phyloP scores from a whole-genome alignment of 2,888 invertebrate species.

The Tanytarsus gracilentus region DNA sequence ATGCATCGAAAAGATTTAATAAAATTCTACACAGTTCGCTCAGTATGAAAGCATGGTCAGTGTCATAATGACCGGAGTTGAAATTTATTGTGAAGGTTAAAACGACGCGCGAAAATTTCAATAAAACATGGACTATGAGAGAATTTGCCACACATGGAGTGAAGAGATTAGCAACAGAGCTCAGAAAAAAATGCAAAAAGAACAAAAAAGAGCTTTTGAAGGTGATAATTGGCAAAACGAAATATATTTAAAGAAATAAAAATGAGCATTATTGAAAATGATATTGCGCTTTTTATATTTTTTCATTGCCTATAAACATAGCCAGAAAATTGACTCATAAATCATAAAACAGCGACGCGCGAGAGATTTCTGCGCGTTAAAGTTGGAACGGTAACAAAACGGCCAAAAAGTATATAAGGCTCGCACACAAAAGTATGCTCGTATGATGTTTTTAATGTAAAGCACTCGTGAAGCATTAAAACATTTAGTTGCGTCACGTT shows the following conservation, averaged over 20 bases:
- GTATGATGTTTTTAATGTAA: background rate
- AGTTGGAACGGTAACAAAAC: background rate
- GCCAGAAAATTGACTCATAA: background rate
- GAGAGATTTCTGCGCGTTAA: background rate
- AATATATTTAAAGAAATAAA: background rate
- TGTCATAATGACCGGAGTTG: background rate
- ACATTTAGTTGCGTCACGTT: background rate
- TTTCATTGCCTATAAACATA: background rate
- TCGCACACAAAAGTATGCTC: background rate
- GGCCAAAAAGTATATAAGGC: background rate
- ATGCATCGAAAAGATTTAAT: too few species aligned
- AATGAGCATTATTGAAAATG: background rate
- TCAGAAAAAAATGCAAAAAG: too few species aligned
- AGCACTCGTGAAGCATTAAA: background rate
- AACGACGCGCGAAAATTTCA: background rate
- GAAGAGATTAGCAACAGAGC: too few species aligned
- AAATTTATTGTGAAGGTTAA: conserved; percentile 14
- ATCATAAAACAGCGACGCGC: background rate
- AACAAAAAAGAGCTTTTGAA: background rate
- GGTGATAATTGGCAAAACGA: conserved; percentile 13
- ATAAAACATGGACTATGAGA: background rate
- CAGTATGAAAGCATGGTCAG: background rate
- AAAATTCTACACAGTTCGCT: too few species aligned
- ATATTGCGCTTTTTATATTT: background rate
- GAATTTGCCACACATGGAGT: background rate